Evolutionary conservation across 1,140 invertebrate species (phyloP), one percentile per base, ranked within the genome.

Genomic region (Nomia melanderi): DNA sequence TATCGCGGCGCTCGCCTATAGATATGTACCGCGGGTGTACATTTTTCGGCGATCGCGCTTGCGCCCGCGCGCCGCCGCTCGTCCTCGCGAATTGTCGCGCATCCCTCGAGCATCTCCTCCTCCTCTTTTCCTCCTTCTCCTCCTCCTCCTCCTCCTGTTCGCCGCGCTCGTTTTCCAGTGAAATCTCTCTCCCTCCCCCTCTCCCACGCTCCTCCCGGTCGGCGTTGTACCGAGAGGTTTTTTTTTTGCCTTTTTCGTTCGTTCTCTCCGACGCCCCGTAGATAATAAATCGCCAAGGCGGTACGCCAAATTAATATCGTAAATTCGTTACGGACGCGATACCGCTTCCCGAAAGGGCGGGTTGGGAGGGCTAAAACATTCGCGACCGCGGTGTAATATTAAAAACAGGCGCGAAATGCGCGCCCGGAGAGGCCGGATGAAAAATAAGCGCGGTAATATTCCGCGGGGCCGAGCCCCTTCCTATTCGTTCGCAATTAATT

Each of bases 1-100:
- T 92, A 92, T 92, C 89, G 89, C 79, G 56, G 64, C 60, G 60
- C 79, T 78, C 78, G 72, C 78, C 63, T 75, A 77, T 69, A 80
- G 44, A 83, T 71, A 76, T 64, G 50, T 27, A 7, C 3, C 7
- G 39, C 29, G 36, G 20, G n/a, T 57, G 82, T 64, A 79, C 67
- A 83, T 83, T 78, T 83, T 88, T 79, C 75, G 76, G 75, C 47
- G 47, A 50, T n/a, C 20, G 41, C 78, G 80, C 14, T 1, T 79
- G 82, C 81, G 85, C 85, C 79, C 27, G 39, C 41, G 77, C 78
- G 81, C 81, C 14, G 1, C 4, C 41, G 14, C 41, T 17, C 41
- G 20, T 44, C 41, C 41, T 81, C 83, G 87, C 86, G 83, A 88
- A 86, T 89, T 84, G 85, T 88, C 88, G 79, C 86, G 71, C 82